phyloP scores from a whole-genome alignment of 2,113 vertebrate species.

The Barnardius zonarius region DNA sequence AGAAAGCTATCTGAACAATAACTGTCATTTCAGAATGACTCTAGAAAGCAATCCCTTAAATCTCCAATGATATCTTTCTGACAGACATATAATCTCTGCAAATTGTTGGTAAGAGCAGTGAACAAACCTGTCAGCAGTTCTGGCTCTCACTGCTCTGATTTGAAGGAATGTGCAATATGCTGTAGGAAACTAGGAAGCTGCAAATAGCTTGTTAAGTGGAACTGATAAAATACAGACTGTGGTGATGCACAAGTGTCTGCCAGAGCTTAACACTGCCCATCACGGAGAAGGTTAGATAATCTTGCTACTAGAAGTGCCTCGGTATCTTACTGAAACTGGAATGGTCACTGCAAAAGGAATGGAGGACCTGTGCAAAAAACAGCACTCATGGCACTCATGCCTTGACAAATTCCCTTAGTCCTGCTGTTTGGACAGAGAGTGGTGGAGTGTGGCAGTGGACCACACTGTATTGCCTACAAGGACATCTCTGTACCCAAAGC shows the following conservation, averaged over 20 bases:
- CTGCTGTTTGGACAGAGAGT: not conserved
- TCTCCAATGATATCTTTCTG: conserved; percentile 27
- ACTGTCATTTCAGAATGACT: conserved; percentile 36
- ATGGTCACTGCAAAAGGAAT: not conserved
- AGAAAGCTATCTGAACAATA: conserved; percentile 2
- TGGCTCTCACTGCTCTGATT: not conserved
- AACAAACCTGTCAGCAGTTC: conserved; percentile 45
- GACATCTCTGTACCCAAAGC: not conserved
- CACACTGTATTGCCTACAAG: rapidly evolving
- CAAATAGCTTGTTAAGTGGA: not conserved
- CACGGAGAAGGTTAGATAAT: not conserved
- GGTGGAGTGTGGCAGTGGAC: too few relatives aligned
- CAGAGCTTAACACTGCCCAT: not conserved
- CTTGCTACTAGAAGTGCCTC: not conserved
- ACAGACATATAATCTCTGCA: conserved; percentile 33
- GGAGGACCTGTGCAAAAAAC: not conserved
- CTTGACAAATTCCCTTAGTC: not conserved
- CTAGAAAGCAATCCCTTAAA: conserved; percentile 41
- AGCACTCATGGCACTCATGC: not conserved
- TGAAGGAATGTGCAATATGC: not conserved
- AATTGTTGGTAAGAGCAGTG: not conserved
- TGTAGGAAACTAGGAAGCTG: not conserved
- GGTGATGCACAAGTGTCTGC: not conserved
- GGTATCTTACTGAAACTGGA: not conserved
- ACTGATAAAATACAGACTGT: not conserved